Evolutionary conservation across 2,113 vertebrate species (phyloP).

Genomic region (Pachyramphus minor): DNA sequence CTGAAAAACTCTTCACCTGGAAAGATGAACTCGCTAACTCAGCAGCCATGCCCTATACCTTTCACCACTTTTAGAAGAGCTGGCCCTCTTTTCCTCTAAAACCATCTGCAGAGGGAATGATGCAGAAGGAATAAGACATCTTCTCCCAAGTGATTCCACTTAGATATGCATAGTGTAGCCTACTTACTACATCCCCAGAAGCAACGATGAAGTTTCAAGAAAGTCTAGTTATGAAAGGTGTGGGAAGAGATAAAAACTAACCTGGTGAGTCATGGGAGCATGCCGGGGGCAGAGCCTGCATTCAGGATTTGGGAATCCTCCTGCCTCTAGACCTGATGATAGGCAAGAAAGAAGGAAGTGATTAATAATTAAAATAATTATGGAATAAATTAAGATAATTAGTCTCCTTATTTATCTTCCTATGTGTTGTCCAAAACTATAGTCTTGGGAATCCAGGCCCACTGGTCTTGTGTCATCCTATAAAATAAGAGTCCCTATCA

Average conservation of each 20-base stretch:
- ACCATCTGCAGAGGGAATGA: not conserved
- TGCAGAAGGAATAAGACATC: not conserved
- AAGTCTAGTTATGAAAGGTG: not conserved
- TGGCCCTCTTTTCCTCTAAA: not conserved
- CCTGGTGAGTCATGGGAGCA: not conserved
- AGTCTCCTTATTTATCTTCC: not conserved
- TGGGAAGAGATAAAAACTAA: slow-evolving; percentile 12
- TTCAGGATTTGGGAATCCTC: not conserved
- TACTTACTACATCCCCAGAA: not conserved
- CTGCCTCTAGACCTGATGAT: not conserved
- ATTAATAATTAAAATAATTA: slow-evolving; percentile 50
- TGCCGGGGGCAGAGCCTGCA: not conserved
- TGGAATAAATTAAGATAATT: slow-evolving; percentile 45
- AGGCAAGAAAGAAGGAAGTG: slow-evolving; percentile 16
- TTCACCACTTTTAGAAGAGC: not conserved
- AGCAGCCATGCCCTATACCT: not conserved
- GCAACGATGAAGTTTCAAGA: not conserved
- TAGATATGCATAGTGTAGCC: not conserved
- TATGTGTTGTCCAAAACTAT: not conserved
- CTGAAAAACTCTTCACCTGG: not conserved
- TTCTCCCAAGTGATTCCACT: not conserved
- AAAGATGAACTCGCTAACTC: not conserved
- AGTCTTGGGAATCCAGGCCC: not conserved
- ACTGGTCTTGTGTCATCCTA: not conserved
- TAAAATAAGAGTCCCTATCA: not conserved